A percentile compares a stretch with the other conserved stretches of the same genome.
These are phyloP conservation scores for Caprella mutica DNA, from an alignment of 2,888 invertebrate species.

Conservation along the genomic window DNA sequence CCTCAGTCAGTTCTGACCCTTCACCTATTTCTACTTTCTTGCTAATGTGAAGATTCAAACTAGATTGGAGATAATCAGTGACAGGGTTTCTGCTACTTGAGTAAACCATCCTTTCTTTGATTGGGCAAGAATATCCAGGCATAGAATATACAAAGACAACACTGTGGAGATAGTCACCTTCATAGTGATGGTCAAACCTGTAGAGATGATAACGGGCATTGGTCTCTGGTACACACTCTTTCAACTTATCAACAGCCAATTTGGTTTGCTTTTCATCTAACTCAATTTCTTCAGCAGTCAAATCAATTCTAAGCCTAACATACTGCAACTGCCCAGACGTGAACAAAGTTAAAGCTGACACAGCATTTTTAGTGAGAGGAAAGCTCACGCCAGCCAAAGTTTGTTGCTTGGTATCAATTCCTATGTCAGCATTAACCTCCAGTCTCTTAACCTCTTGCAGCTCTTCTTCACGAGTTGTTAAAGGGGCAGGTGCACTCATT, in stretches of 20 bases:
- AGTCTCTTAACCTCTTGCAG: constrained; percentile 62
- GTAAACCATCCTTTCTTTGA: constrained; percentile 97
- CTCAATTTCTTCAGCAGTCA: constrained; percentile 56
- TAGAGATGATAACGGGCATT: constrained; percentile 83
- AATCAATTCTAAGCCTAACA: constrained; percentile 73
- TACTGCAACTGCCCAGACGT: constrained; percentile 67
- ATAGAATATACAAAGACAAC: constrained; percentile 62
- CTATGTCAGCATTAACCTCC: constrained; percentile 59
- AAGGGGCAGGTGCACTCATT: constrained; percentile 71
- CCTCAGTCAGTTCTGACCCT: constrained; percentile 77
- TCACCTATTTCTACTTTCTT: constrained; percentile 79
- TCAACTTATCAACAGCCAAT: constrained; percentile 56
- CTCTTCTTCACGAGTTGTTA: constrained; percentile 68
- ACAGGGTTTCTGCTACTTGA: constrained; percentile 93
- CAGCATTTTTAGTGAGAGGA: constrained; percentile 71
- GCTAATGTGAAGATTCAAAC: neutral
- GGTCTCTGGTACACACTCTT: constrained; percentile 68
- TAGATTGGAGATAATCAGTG: constrained; percentile 59
- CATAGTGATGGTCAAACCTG: constrained; percentile 80
- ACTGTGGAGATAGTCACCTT: constrained; percentile 77
- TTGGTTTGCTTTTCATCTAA: neutral
- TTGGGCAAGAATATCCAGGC: constrained; percentile 90
- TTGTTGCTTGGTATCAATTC: constrained; percentile 71
- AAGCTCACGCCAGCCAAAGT: constrained; percentile 80
- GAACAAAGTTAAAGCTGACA: constrained; percentile 62